Evolutionary conservation across 92 coral and sea anemone species (phyloP).

Genomic region (Palythoa grandis): DNA sequence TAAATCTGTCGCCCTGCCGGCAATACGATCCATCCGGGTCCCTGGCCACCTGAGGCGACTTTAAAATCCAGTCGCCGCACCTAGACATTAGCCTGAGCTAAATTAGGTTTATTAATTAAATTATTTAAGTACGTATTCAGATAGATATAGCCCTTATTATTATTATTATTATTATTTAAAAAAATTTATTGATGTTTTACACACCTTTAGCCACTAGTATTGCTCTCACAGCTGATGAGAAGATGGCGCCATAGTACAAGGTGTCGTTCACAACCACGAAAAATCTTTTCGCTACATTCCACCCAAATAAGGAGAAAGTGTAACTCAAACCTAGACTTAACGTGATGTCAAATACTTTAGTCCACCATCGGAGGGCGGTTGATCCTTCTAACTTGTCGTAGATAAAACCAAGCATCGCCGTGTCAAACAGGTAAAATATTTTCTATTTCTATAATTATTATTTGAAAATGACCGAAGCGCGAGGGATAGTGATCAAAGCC

Average conservation of each 20-base stretch:
- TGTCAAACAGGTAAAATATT: not conserved
- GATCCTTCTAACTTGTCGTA: not conserved
- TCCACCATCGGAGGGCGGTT: not conserved
- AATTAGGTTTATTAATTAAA: no score
- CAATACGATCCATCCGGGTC: no score
- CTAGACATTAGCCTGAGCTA: no score
- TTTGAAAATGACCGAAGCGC: not conserved
- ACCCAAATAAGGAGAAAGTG: not conserved
- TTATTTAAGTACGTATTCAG: no score
- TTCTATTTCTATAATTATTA: no score
- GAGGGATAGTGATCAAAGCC: not conserved
- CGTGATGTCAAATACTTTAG: not conserved
- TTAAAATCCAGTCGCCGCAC: no score
- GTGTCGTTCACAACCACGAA: not conserved
- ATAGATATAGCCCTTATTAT: no score
- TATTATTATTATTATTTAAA: no score
- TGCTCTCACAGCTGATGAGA: not conserved
- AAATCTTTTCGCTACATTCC: not conserved
- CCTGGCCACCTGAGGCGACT: no score
- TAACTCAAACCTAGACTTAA: not conserved
- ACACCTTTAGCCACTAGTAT: no score
- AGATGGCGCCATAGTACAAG: not conserved
- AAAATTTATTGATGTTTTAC: no score
- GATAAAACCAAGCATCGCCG: not conserved
- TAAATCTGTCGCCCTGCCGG: no score